A percentile compares a stretch with the other conserved stretches of the same genome.
Conservation (phyloP, 1,140 invertebrate genomes). For the Phortica variegata region DNA sequence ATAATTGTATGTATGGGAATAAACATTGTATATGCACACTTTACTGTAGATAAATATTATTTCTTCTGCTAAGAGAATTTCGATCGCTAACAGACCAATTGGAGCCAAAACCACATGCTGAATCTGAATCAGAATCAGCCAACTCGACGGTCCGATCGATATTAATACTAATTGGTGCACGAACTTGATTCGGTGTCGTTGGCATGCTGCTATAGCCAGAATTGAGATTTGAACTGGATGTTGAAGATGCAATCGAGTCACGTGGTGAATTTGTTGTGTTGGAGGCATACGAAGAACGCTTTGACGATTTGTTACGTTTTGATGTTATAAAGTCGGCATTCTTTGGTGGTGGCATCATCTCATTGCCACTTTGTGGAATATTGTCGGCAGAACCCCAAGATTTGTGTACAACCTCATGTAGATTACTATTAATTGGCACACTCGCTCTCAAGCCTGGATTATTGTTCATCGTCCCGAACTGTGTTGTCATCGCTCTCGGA, state of each 20-base stretch:
- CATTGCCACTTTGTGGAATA: constrained; percentile 62
- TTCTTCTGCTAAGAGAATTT: constrained; percentile 24
- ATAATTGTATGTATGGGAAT: constrained; percentile 19
- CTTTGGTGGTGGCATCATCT: constrained; percentile 72
- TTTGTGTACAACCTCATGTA: constrained; percentile 64
- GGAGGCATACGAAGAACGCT: constrained; percentile 62
- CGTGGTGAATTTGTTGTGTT: constrained; percentile 47
- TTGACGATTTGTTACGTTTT: constrained; percentile 62
- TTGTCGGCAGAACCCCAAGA: constrained; percentile 86
- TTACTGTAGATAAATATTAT: background rate
- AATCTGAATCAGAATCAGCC: constrained; percentile 71
- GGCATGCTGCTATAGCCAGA: constrained; percentile 62
- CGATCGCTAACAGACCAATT: constrained; percentile 62
- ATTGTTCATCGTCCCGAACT: constrained; percentile 27
- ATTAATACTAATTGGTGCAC: constrained; percentile 45
- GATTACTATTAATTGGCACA: constrained; percentile 56
- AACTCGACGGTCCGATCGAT: constrained; percentile 21
- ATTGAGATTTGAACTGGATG: constrained; percentile 48
- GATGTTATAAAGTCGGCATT: constrained; percentile 62
- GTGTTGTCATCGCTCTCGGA: constrained; percentile 43
- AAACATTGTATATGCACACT: background rate
- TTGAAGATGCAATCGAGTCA: constrained; percentile 46
- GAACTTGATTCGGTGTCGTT: constrained; percentile 63
- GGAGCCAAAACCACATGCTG: constrained; percentile 78
- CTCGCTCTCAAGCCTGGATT: constrained; percentile 32